Conservation (phyloP, 2,113 vertebrate species). For the Chloropsis hardwickii region DNA sequence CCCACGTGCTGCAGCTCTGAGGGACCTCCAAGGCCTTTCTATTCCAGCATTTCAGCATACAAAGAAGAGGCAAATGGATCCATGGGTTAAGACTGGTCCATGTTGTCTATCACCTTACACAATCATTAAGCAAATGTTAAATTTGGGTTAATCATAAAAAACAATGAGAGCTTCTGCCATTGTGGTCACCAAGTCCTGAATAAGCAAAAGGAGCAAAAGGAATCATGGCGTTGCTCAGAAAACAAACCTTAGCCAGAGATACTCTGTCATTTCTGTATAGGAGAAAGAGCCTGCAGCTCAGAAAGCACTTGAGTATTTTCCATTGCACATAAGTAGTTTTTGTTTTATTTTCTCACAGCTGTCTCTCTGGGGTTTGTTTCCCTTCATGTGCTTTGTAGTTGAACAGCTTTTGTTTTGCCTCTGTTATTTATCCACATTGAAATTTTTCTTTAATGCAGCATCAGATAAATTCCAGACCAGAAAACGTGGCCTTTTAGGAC, state of each 20-base stretch:
- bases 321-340: not conserved
- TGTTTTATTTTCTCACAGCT: not conserved
- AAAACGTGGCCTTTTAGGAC: not conserved
- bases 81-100: not conserved
- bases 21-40: not conserved
- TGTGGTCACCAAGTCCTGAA: rapidly evolving
- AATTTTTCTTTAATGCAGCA: not conserved
- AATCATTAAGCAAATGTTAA: not conserved
- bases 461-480: not conserved
- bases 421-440: not conserved
- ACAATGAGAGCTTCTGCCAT: not conserved
- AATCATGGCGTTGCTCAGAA: not conserved
- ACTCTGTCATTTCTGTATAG: not conserved
- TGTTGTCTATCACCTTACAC: not conserved
- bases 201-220: not conserved
- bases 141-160: not conserved
- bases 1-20: not conserved
- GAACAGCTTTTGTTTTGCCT: not conserved
- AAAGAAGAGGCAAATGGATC: not conserved
- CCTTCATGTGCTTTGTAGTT: not conserved
- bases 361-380: not conserved
- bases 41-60: not conserved
- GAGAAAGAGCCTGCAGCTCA: not conserved
- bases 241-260: not conserved
- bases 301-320: not conserved